Conservation (phyloP, 2,113 vertebrate species). For the Malurus alboscapulatus region DNA sequence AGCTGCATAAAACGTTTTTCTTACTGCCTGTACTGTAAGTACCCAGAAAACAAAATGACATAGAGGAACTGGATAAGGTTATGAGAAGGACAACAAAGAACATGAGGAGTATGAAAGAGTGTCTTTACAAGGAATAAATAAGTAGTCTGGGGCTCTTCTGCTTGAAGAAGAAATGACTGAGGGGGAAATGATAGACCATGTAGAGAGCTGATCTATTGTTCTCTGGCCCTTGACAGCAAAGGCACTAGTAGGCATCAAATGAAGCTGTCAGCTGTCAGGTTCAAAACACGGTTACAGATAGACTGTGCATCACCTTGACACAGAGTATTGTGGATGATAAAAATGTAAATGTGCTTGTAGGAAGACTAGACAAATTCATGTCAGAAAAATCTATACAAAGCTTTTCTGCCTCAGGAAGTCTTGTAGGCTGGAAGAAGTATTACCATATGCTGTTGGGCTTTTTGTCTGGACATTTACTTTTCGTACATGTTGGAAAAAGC, state of each 20-base stretch:
- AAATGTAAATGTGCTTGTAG: constrained; percentile 42
- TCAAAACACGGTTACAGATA: constrained; percentile 22
- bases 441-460: not conserved
- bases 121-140: constrained; percentile 17
- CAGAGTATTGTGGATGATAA: constrained; percentile 5
- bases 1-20: not conserved
- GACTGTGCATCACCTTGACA: constrained; percentile 17
- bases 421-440: not conserved
- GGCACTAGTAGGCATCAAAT: constrained; percentile 19
- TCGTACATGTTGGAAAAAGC: not conserved
- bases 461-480: not conserved
- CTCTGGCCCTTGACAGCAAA: constrained; percentile 14
- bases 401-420: not conserved
- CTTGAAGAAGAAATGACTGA: constrained; percentile 20
- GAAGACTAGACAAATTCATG: constrained; percentile 24
- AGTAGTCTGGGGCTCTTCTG: not conserved
- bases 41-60: not conserved
- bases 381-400: constrained; percentile 40
- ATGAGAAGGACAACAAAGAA: not conserved
- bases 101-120: not conserved
- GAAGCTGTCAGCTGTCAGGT: constrained; percentile 53
- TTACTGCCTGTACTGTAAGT: not conserved
- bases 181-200: not conserved
- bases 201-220: constrained; percentile 10
- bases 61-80: not conserved